Percentiles rank a stretch among this genome's conserved stretches.
These are phyloP conservation scores for Castor canadensis DNA, from an alignment of 2,113 vertebrate genomes.

Conservation along the genomic window DNA sequence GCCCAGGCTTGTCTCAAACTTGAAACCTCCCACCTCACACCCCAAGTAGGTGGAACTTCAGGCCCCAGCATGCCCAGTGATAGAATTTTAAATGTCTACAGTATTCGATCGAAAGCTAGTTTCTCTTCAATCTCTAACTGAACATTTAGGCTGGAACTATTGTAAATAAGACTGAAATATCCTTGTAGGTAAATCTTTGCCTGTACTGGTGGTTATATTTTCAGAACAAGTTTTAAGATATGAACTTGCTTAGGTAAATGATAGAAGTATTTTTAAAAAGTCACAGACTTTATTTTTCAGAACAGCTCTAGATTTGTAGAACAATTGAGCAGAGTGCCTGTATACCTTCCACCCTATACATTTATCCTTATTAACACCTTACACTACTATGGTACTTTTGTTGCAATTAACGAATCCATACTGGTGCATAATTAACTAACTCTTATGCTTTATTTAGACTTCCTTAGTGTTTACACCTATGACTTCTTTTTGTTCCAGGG, in stretches of 20 bases:
- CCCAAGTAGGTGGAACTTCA: neutral
- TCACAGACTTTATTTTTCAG: neutral
- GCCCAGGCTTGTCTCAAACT: neutral
- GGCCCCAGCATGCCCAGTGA: too few species aligned
- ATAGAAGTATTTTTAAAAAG: neutral
- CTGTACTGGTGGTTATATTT: too few species aligned
- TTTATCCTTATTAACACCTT: neutral
- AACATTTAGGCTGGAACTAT: too few species aligned
- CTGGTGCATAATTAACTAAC: neutral
- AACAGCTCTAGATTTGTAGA: neutral
- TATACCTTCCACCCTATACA: neutral
- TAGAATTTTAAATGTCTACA: neutral
- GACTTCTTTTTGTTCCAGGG: neutral
- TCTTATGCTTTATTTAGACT: neutral
- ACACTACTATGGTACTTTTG: neutral
- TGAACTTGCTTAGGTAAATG: neutral
- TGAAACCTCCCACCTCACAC: neutral
- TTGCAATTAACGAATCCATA: neutral
- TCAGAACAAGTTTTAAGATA: too few species aligned
- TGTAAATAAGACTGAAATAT: too few species aligned
- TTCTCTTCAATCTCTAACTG: too few species aligned
- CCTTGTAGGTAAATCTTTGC: too few species aligned
- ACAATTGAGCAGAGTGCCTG: neutral
- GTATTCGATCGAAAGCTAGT: neutral
- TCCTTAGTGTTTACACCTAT: neutral